These are phyloP conservation scores for Flexamia atlantica DNA, from an alignment of 2,888 invertebrate species.

Conservation along the genomic window DNA sequence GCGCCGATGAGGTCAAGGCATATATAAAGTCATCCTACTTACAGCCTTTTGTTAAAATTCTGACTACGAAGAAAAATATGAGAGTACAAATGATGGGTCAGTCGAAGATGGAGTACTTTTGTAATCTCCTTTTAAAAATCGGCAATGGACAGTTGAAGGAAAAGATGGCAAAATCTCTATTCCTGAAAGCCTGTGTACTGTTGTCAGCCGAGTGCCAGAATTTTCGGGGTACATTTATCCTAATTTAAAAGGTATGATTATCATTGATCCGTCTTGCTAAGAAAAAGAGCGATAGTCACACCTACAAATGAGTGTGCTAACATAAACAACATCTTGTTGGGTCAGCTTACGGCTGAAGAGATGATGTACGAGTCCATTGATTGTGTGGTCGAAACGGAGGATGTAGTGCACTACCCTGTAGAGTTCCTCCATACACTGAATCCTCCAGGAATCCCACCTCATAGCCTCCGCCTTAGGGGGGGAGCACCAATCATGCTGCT, in stretches of 20 bases:
- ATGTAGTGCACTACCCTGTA: neutral
- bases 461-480: neutral
- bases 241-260: neutral
- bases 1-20: slow-evolving; percentile 75
- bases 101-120: slow-evolving; percentile 63
- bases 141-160: slow-evolving; percentile 63
- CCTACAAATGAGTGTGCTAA: neutral
- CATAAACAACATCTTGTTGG: neutral
- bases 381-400: neutral
- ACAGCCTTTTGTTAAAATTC: slow-evolving; percentile 63
- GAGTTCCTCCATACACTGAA: neutral
- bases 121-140: slow-evolving; percentile 66
- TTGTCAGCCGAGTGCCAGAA: neutral
- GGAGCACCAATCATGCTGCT: neutral
- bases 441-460: neutral
- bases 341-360: neutral
- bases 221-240: neutral
- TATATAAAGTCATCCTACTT: slow-evolving; percentile 68
- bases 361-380: neutral
- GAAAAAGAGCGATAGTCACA: neutral
- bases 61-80: neutral
- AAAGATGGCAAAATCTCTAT: neutral
- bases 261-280: neutral
- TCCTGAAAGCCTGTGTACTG: neutral
- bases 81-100: slow-evolving; percentile 65